A percentile compares a stretch with the other conserved stretches of the same genome.
Evolutionary conservation across 2,888 invertebrate species (phyloP).

Genomic region (Plagodis dolabraria): DNA sequence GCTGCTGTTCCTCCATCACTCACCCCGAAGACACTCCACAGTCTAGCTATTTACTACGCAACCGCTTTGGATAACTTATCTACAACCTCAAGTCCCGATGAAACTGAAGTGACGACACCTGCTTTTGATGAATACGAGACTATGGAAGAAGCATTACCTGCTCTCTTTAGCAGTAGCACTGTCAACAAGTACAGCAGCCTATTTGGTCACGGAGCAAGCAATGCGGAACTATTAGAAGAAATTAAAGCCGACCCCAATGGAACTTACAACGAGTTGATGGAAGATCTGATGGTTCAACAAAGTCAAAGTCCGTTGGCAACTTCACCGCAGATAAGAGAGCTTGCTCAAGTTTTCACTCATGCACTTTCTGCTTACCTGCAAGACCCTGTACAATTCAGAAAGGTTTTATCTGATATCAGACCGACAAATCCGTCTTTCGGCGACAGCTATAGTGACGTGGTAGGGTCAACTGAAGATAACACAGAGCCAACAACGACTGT

Average conservation of each 20-base stretch:
- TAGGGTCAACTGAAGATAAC: conserved; percentile 65
- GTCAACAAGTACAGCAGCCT: conserved; percentile 86
- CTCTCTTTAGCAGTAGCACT: conserved; percentile 87
- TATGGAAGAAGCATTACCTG: conserved; percentile 81
- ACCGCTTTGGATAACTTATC: conserved; percentile 86
- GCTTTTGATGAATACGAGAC: conserved; percentile 66
- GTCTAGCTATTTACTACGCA: conserved; percentile 92
- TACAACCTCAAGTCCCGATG: conserved; percentile 67
- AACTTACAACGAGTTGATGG: conserved; percentile 73
- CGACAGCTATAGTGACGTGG: conserved; percentile 41
- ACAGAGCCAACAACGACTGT: conserved; percentile 85
- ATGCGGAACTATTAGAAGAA: conserved; percentile 68
- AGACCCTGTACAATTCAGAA: conserved; percentile 92
- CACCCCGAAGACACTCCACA: conserved; percentile 91
- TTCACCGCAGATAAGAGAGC: conserved; percentile 88
- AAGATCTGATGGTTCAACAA: conserved; percentile 86
- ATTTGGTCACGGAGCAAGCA: conserved; percentile 65
- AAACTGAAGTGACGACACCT: conserved; percentile 61
- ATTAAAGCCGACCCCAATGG: conserved; percentile 72
- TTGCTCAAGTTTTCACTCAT: conserved; percentile 93
- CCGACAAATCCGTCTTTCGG: conserved; percentile 90
- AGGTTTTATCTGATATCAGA: conserved; percentile 89
- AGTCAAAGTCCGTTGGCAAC: conserved; percentile 86
- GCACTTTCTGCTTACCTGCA: conserved; percentile 93
- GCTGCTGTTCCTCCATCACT: conserved; percentile 89